Evolutionary conservation across 2,797 vertebrate species (phyloP), one percentile per base, ranked within the genome.

Genomic region (Sebastiscus tertius): DNA sequence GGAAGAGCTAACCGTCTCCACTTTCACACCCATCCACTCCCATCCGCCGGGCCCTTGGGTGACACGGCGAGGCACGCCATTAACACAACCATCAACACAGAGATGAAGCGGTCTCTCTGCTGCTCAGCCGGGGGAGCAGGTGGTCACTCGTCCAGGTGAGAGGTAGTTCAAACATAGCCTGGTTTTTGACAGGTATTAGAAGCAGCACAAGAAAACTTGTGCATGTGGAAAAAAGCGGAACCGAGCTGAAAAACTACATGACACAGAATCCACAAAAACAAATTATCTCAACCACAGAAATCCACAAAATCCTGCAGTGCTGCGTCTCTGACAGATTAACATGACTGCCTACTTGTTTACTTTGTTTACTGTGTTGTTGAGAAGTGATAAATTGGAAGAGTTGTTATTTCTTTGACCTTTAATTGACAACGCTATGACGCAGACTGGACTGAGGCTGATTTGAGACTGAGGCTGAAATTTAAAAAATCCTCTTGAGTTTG

Each of bases 1-100:
- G 66, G 71, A 87, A 85, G 79, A 65, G 81, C 72, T 88, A 83
- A 90, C 83, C 1, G 9, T 72, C 74, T 82, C 74, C 68, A 70
- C 59, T 87, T 89, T 88, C 89, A 87, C 84, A 86, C 81, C 77
- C 70, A 59, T 85, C 72, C 73, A 13, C 67, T 82, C 62, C 59
- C 62, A 70, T 79, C 77, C 52, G 0, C 34, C n/a, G 2, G 71
- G 64, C 79, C 63, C 65, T 52, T 4, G 31, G 69, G 26, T 83
- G 81, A 72, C 80, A 77, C 27, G 2, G 42, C 9, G 8, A 70
- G 65, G 66, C 77, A 31, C 16, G 8, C 69, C 56, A 46, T 78
- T 27, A 66, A 18, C 63, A 54, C 49, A n/a, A 54, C 49, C 49
- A 54, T 54, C 20, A 54, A 54, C 49, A 54, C 61, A 49, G 74